Percentiles rank a stretch among this genome's conserved stretches.
phyloP scores from a whole-genome alignment of 2,888 invertebrate genomes.

The Incurvaria masculella region DNA sequence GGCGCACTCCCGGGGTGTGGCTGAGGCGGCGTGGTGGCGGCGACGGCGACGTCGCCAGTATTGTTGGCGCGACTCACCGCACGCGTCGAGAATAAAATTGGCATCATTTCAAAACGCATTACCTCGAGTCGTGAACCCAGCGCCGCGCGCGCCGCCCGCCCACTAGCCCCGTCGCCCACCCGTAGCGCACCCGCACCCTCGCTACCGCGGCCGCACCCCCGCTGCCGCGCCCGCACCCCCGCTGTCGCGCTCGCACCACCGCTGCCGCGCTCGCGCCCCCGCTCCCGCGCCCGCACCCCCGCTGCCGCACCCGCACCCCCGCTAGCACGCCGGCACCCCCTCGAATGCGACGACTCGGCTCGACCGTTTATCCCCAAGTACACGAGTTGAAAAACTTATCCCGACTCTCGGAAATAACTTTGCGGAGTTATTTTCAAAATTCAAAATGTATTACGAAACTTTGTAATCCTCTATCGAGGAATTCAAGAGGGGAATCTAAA shows the following conservation, averaged over 20 bases:
- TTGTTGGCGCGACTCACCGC: neutral
- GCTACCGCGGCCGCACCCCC: neutral
- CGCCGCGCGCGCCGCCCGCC: neutral
- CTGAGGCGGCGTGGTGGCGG: too few relatives aligned
- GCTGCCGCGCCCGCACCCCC: neutral
- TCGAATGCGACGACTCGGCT: too few relatives aligned
- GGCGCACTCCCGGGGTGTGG: neutral
- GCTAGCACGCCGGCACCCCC: neutral
- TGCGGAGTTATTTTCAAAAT: neutral
- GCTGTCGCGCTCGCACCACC: neutral
- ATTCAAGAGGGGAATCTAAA: neutral
- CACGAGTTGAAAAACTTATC: neutral
- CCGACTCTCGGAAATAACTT: neutral
- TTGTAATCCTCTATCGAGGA: neutral
- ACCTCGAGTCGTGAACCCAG: neutral
- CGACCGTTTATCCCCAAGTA: neutral
- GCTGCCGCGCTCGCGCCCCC: too few relatives aligned
- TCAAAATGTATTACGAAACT: neutral
- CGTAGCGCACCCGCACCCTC: too few relatives aligned
- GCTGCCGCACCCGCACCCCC: neutral
- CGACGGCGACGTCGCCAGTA: too few relatives aligned
- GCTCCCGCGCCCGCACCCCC: neutral
- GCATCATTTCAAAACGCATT: neutral
- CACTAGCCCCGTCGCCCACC: neutral
- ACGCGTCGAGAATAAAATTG: neutral